Percentiles rank a stretch among this genome's conserved stretches.
These are phyloP conservation scores for Pycnonotus jocosus DNA, from an alignment of 2,113 vertebrate species.

Conservation along the genomic window DNA sequence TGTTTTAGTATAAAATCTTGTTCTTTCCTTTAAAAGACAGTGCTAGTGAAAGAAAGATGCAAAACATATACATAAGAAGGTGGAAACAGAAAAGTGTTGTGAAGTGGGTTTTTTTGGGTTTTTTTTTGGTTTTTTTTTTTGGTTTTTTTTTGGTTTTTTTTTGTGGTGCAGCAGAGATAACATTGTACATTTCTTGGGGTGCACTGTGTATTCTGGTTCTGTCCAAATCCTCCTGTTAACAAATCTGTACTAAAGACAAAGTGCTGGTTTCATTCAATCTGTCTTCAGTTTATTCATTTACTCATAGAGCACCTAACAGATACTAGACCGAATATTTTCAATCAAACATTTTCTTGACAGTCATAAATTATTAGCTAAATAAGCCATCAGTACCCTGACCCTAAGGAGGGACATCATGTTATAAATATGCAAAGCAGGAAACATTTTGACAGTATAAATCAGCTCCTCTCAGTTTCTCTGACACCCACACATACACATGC, in stretches of 20 bases:
- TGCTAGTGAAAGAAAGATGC: neutral
- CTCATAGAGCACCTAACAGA: neutral
- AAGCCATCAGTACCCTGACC: neutral
- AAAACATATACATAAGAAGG: neutral
- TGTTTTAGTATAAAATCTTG: neutral
- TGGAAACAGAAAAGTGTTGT: neutral
- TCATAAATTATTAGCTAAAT: slow-evolving; percentile 17
- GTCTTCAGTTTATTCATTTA: neutral
- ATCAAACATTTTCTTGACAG: neutral
- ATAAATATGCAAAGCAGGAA: slow-evolving; percentile 9
- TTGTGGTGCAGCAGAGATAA: neutral
- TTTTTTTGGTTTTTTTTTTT: neutral
- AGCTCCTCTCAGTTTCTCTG: neutral
- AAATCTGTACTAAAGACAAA: neutral
- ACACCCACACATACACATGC: neutral
- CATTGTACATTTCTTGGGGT: neutral
- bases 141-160: neutral
- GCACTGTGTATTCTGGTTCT: neutral
- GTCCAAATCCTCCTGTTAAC: neutral
- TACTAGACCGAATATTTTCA: neutral
- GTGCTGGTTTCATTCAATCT: neutral
- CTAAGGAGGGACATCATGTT: neutral
- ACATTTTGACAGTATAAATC: neutral
- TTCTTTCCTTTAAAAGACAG: neutral
- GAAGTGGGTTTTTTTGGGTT: neutral